phyloP scores from a whole-genome alignment of 2,797 vertebrate genomes.

The Vespertilio murinus region DNA sequence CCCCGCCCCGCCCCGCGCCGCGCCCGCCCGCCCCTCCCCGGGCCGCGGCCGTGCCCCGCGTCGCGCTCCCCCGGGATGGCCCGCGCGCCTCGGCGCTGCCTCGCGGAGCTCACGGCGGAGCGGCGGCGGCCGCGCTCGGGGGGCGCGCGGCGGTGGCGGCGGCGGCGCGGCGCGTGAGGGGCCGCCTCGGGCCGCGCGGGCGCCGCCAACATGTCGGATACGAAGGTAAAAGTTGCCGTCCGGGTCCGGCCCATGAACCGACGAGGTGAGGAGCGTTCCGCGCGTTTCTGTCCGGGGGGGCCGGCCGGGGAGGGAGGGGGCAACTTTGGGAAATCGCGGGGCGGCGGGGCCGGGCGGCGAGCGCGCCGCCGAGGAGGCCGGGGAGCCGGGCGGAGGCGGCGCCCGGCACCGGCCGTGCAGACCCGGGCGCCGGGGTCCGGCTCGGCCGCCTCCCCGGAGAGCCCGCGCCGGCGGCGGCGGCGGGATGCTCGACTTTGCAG shows the following conservation, averaged over 20 bases:
- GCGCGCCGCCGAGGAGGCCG: background rate
- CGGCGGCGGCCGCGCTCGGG: constrained; percentile 64
- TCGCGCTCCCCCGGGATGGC: constrained; percentile 78
- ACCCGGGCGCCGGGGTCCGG: background rate
- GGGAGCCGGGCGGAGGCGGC: background rate
- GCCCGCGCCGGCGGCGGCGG: background rate
- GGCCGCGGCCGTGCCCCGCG: constrained; percentile 79
- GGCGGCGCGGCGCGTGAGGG: constrained; percentile 68
- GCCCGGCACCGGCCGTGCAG: background rate
- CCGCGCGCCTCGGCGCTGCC: constrained; percentile 78
- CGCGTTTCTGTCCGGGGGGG: background rate
- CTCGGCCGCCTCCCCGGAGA: constrained; percentile 19
- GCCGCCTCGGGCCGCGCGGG: constrained; percentile 69
- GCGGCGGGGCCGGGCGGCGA: background rate
- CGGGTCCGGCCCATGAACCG: constrained; percentile 98
- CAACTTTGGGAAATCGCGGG: constrained; percentile 50
- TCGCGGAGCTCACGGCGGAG: constrained; percentile 61
- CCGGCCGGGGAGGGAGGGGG: constrained; percentile 28
- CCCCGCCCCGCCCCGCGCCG: constrained; percentile 65
- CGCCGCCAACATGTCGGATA: constrained; percentile 94
- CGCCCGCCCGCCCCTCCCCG: constrained; percentile 70
- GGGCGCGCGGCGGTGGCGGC: constrained; percentile 60
- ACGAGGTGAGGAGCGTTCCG: constrained; percentile 89
- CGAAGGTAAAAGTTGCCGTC: constrained; percentile 98
- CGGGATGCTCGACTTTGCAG: background rate